These are phyloP conservation scores for Athalia rosae DNA, from an alignment of 2,888 invertebrate genomes.

Conservation along the genomic window DNA sequence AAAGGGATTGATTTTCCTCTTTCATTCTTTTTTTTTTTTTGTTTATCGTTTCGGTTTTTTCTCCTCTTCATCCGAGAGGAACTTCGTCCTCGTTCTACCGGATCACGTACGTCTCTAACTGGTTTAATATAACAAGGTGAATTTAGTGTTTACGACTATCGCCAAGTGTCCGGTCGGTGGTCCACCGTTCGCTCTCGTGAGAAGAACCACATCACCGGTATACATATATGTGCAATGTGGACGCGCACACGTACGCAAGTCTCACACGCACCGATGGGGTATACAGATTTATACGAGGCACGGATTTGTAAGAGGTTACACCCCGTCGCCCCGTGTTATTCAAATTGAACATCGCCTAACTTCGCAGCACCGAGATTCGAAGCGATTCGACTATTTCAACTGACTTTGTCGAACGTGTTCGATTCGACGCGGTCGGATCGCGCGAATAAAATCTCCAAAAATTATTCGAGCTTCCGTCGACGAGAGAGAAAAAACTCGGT, in stretches of 20 bases:
- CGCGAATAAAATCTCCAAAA: no score
- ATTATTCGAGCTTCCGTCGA: no score
- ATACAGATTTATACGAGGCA: slow-evolving; percentile 62
- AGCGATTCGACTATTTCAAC: no score
- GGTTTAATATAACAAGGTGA: neutral
- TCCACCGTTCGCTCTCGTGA: neutral
- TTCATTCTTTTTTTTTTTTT: no score
- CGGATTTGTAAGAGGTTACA: slow-evolving; percentile 65
- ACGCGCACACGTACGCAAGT: neutral
- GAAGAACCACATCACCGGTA: neutral
- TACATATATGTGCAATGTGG: no score
- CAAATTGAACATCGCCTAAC: slow-evolving; percentile 66
- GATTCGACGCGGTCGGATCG: neutral
- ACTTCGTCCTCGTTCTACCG: neutral
- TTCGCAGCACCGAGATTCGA: slow-evolving; percentile 5
- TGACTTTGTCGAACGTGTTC: slow-evolving; percentile 30
- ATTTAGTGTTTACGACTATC: slow-evolving; percentile 31
- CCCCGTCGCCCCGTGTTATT: slow-evolving; percentile 70
- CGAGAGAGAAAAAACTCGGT: no score
- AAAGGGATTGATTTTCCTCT: no score
- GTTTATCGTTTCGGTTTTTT: no score
- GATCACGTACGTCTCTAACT: neutral
- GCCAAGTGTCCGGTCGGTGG: slow-evolving; percentile 31
- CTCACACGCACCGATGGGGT: neutral
- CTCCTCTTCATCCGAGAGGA: neutral